Base-by-base conservation (phyloP, 1,140 invertebrate genomes). In the Sipha flava region DNA sequence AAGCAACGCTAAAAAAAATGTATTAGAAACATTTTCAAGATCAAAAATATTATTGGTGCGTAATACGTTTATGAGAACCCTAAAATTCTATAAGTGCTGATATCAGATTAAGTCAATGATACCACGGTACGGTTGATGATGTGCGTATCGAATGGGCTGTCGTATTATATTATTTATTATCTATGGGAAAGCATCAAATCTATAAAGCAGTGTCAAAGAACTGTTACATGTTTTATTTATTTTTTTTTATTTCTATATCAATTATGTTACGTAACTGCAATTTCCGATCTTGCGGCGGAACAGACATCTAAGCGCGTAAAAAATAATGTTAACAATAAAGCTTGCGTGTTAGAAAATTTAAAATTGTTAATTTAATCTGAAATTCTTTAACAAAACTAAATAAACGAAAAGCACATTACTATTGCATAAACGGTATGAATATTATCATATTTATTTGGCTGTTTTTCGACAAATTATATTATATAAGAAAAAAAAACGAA, bases 141-240 rank as follows among this genome's bases (percentile, higher is more conserved):
- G 21, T 37, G 52, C 73, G 73, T 77, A 12, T 77, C 73, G 29
- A 77, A 77, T 77, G 49, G 14, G 52, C 59, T 77, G 43, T 54
- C 47, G n/a, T 52, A 23, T 21, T 73, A 21, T 73, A 49, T 49
- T 49, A 66, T 40, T 70, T 47, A 43, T 40, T 59, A 40, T 43
- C 37, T 34, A 73, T 59, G 73, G 52, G 73, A 77, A 77, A 77
- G 34, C 73, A 57, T 77, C 49, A 43, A n/a, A 59, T 40, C 37
- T 77, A 12, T 77, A 40, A 5, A 34, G 18, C 6, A 12, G 34
- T 59, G 73, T 77, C 49, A 57, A 77, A 77, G 73, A 77, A 57
- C 73, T 77, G 52, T 77, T 77, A 40, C 49, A 23, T 77, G 73
- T 57, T 21, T 26, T 64, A 10, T 9, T 70, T 47, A 26, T 70